Evolutionary conservation across 2,888 invertebrate genomes (phyloP).

Genomic region (Salpingus planirostris): DNA sequence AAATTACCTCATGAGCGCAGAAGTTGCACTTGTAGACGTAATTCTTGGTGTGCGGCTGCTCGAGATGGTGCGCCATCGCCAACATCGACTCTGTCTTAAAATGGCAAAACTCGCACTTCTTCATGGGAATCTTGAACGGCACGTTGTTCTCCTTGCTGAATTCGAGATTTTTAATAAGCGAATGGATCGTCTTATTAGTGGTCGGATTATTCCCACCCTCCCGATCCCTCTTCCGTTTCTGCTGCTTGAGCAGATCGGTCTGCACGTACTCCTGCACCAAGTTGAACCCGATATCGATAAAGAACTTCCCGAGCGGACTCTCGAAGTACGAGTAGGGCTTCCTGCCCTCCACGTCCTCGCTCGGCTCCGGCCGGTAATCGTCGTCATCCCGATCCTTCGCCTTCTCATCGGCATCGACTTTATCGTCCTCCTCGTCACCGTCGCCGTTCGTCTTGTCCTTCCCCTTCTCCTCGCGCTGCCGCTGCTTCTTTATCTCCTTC

Average conservation of each 20-base stretch:
- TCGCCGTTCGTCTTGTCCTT: conserved; percentile 32
- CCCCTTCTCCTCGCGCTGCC: conserved; percentile 40
- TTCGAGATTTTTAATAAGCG: conserved; percentile 76
- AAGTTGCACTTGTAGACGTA: conserved; percentile 67
- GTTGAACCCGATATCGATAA: conserved; percentile 84
- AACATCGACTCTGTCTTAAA: conserved; percentile 81
- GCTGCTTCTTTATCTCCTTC: conserved; percentile 37
- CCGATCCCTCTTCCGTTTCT: conserved; percentile 72
- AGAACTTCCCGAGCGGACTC: conserved; percentile 80
- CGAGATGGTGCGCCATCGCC: conserved; percentile 78
- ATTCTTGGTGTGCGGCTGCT: conserved; percentile 86
- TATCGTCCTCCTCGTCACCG: conserved; percentile 22
- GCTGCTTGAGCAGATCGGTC: conserved; percentile 79
- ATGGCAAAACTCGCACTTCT: conserved; percentile 81
- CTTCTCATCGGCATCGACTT: conserved; percentile 16
- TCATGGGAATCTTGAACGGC: conserved; percentile 57
- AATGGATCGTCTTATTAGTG: conserved; percentile 70
- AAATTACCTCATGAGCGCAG: conserved; percentile 26
- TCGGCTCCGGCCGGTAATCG: conserved; percentile 46
- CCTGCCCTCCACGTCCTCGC: conserved; percentile 27
- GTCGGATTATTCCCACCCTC: conserved; percentile 58
- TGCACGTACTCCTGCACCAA: conserved; percentile 90
- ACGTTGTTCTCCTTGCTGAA: conserved; percentile 79
- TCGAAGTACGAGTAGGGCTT: conserved; percentile 63
- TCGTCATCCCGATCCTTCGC: conserved; percentile 41